Evolutionary conservation across 2,113 vertebrate species (phyloP).

Genomic region (Pagrus major): DNA sequence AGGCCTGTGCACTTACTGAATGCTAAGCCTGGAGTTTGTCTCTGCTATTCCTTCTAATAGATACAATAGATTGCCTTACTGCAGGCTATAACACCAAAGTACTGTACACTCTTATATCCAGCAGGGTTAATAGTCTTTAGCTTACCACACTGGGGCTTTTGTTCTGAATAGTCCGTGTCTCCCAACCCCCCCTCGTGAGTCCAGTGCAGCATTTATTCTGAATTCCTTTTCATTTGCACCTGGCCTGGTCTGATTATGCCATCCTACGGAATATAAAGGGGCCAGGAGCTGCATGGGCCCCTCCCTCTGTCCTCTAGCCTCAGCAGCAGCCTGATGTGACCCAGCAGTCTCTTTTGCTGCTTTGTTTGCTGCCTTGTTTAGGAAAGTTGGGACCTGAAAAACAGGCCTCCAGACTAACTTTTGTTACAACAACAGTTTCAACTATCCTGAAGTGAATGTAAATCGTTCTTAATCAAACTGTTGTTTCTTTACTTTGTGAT

Average conservation of each 20-base stretch:
- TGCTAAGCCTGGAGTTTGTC: background rate
- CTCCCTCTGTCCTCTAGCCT: background rate
- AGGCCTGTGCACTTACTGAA: background rate
- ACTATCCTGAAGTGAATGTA: no score
- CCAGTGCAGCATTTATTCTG: background rate
- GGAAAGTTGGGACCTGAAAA: background rate
- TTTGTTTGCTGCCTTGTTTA: background rate
- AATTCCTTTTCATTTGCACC: background rate
- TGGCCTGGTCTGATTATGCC: conserved; percentile 17
- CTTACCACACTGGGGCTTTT: background rate
- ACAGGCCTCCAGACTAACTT: no score
- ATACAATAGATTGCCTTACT: no score
- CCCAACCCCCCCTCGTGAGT: background rate
- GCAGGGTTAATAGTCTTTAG: background rate
- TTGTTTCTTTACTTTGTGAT: no score
- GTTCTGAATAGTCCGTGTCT: background rate
- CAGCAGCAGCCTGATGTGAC: background rate
- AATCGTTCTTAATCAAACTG: no score
- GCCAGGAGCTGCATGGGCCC: background rate
- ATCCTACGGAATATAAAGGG: background rate
- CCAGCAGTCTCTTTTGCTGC: background rate
- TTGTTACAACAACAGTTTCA: no score
- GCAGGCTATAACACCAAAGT: background rate
- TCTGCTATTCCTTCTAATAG: background rate
- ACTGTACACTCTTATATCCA: background rate